Percentiles rank a stretch among this genome's conserved stretches.
These are phyloP conservation scores for Anoplophora glabripennis DNA, from an alignment of 1,140 invertebrate genomes.

Conservation along the genomic window DNA sequence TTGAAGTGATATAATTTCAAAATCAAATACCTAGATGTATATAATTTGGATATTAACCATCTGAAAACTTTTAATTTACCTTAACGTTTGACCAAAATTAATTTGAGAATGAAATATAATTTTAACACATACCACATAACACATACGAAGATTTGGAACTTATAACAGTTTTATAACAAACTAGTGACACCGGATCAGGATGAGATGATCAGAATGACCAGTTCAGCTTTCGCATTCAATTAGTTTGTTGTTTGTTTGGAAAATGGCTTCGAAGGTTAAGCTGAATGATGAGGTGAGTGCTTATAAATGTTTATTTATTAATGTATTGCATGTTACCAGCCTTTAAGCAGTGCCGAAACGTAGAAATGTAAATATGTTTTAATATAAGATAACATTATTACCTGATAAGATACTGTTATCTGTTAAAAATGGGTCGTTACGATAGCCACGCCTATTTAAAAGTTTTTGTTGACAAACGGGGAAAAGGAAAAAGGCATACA, in stretches of 20 bases:
- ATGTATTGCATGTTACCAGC: conserved; percentile 6
- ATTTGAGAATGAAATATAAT: too few relatives aligned
- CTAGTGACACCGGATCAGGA: too few relatives aligned
- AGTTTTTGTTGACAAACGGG: too few relatives aligned
- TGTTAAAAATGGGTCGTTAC: conserved; percentile 3
- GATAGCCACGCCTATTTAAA: conserved; percentile 17
- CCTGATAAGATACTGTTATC: conserved; percentile 13
- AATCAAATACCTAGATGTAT: too few relatives aligned
- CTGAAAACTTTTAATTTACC: too few relatives aligned
- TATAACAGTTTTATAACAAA: too few relatives aligned
- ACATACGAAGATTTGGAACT: too few relatives aligned
- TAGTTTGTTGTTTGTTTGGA: conserved; percentile 22
- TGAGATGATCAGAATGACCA: background rate
- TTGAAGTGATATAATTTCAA: background rate
- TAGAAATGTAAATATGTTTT: background rate
- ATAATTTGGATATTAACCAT: too few relatives aligned
- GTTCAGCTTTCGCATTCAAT: conserved; percentile 4
- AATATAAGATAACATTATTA: too few relatives aligned
- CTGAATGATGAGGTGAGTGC: conserved; percentile 37
- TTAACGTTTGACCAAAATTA: too few relatives aligned
- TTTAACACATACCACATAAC: too few relatives aligned
- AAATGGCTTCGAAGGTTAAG: conserved; percentile 35
- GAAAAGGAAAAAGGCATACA: background rate
- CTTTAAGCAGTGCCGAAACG: conserved; percentile 11
- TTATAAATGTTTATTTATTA: background rate